Evolutionary conservation across 2,113 vertebrate species (phyloP).

Genomic region (Thoracochromis brauschi): DNA sequence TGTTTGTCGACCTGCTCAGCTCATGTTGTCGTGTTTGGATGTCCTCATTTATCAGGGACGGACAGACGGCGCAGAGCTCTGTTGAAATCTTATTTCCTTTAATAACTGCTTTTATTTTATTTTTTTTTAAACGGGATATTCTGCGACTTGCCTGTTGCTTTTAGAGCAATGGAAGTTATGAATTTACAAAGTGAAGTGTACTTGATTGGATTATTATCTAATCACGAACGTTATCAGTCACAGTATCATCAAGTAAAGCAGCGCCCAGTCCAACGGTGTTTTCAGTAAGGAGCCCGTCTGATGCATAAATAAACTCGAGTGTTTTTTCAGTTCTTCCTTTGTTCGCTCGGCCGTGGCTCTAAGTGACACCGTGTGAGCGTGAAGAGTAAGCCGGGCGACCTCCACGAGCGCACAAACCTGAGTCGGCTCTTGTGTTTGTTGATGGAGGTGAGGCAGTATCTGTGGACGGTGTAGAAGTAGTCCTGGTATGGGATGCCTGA

Average conservation of each 20-base stretch:
- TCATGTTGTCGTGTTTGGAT: neutral
- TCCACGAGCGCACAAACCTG: slow-evolving; percentile 28
- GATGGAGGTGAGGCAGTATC: slow-evolving; percentile 85
- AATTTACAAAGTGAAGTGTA: fast-evolving
- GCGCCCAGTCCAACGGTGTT: fast-evolving
- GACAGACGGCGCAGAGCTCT: fast-evolving
- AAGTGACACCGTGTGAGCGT: neutral
- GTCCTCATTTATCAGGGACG: fast-evolving
- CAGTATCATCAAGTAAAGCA: neutral
- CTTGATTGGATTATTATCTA: neutral
- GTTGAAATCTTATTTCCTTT: neutral
- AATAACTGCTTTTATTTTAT: neutral
- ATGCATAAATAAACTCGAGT: neutral
- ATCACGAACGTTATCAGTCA: neutral
- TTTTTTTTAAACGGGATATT: neutral
- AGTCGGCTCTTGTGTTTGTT: slow-evolving; percentile 83
- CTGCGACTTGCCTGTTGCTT: neutral
- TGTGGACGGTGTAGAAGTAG: slow-evolving; percentile 87
- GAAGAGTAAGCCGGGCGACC: neutral
- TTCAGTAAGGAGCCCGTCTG: neutral
- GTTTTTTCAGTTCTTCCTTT: neutral
- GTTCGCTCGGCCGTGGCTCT: neutral
- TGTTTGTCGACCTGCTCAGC: neutral
- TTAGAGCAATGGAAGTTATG: neutral
- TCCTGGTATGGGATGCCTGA: slow-evolving; percentile 92